Percentiles rank a stretch among this genome's conserved stretches.
Evolutionary conservation across 1,140 invertebrate species (phyloP).

Genomic region (Cyclargus thomasi): DNA sequence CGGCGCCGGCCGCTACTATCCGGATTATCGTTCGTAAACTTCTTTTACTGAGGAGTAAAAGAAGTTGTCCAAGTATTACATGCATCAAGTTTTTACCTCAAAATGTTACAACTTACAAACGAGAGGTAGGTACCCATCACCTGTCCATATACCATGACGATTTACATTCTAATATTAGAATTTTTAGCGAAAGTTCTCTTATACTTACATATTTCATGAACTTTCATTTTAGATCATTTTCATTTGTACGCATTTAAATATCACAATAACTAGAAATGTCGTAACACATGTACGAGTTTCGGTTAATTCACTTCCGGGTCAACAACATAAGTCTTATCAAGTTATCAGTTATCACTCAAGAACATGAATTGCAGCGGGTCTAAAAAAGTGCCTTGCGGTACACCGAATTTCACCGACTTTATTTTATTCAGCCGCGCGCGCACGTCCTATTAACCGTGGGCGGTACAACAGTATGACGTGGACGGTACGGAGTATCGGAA

Average conservation of each 20-base stretch:
- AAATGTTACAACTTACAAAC: no score
- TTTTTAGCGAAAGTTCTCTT: neutral
- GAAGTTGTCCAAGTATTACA: no score
- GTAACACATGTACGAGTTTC: conserved; percentile 13
- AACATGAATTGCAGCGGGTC: conserved; percentile 30
- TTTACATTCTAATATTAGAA: neutral
- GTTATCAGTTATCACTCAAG: conserved; percentile 23
- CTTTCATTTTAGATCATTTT: conserved; percentile 39
- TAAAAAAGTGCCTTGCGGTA: conserved; percentile 37
- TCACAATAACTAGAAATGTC: neutral
- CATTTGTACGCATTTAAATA: conserved; percentile 5
- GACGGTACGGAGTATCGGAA: conserved; percentile 38
- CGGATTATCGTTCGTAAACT: neutral
- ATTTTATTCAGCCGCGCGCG: conserved; percentile 35
- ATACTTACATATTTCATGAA: conserved; percentile 64
- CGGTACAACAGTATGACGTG: conserved; percentile 60
- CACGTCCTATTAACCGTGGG: conserved; percentile 58
- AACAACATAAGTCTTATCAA: conserved; percentile 25
- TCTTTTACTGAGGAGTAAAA: neutral
- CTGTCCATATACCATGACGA: no score
- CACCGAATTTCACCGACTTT: conserved; percentile 42
- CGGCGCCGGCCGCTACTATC: neutral
- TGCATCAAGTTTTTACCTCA: no score
- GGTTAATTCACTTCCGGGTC: conserved; percentile 28
- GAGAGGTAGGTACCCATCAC: no score